Conservation (phyloP, 2,797 vertebrate genomes). For the Xenentodon cancila region DNA sequence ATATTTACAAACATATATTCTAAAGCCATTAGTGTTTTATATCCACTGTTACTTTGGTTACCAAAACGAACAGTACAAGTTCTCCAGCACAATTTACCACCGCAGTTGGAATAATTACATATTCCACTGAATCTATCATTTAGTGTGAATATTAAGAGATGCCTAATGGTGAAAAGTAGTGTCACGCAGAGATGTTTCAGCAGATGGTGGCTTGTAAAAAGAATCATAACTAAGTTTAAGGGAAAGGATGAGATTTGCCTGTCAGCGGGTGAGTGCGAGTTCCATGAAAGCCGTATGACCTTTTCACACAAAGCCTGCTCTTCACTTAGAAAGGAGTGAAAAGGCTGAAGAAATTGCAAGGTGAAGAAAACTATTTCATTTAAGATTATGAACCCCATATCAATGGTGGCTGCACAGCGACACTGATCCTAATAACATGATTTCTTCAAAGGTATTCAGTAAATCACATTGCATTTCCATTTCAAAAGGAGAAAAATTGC, state of each 20-base stretch:
- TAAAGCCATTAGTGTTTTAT: no score
- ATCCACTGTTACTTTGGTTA: neutral
- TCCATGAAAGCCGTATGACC: conserved; percentile 68
- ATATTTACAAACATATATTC: no score
- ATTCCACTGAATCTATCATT: neutral
- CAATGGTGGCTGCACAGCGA: conserved; percentile 80
- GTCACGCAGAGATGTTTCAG: conserved; percentile 26
- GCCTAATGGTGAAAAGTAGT: conserved; percentile 26
- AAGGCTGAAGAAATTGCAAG: conserved; percentile 65
- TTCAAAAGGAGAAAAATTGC: conserved; percentile 91
- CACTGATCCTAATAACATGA: conserved; percentile 89
- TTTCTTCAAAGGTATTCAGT: conserved; percentile 90
- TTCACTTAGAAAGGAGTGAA: conserved; percentile 68
- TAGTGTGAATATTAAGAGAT: conserved; percentile 9
- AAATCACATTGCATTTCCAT: conserved; percentile 89
- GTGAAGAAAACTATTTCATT: conserved; percentile 78
- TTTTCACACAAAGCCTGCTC: conserved; percentile 72
- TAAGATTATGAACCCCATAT: conserved; percentile 83
- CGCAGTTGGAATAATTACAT: neutral
- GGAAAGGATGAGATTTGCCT: conserved; percentile 66
- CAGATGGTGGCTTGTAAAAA: conserved; percentile 39
- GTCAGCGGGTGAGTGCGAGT: conserved; percentile 64
- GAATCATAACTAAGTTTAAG: conserved; percentile 60
- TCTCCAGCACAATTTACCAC: neutral
- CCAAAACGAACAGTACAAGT: conserved; percentile 9